Evolutionary conservation across 2,113 vertebrate genomes (phyloP).

Genomic region (Bufo bufo): DNA sequence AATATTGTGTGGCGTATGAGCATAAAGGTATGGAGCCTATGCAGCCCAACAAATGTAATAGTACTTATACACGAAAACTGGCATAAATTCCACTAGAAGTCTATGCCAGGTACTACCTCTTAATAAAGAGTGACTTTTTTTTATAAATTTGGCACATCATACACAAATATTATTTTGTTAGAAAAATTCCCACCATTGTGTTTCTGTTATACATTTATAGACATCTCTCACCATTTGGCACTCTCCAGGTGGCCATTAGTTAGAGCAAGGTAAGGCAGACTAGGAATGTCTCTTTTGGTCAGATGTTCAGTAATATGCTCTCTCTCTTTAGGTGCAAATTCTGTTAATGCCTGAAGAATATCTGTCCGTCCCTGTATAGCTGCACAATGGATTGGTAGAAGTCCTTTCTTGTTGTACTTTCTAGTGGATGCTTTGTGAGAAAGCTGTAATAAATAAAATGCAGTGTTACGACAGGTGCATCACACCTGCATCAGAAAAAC

Average conservation of each 20-base stretch:
- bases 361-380: conserved; percentile 2
- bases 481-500: no score
- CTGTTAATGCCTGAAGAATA: conserved; percentile 3
- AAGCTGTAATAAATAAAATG: neutral
- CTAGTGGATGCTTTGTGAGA: conserved; percentile 34
- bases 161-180: no score
- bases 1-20: no score
- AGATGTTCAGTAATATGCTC: neutral
- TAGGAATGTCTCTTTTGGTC: neutral
- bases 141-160: no score
- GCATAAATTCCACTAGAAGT: no score
- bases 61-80: no score
- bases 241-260: conserved; percentile 30
- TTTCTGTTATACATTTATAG: neutral
- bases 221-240: conserved; percentile 48
- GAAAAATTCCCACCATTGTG: no score
- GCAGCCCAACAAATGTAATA: no score
- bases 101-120: no score
- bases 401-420: conserved; percentile 47
- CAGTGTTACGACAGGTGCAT: neutral
- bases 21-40: no score
- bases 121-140: no score
- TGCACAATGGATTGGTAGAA: conserved; percentile 49
- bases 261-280: neutral
- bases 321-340: neutral